phyloP scores from a whole-genome alignment of 1,140 invertebrate genomes.

The Solenopsis invicta region DNA sequence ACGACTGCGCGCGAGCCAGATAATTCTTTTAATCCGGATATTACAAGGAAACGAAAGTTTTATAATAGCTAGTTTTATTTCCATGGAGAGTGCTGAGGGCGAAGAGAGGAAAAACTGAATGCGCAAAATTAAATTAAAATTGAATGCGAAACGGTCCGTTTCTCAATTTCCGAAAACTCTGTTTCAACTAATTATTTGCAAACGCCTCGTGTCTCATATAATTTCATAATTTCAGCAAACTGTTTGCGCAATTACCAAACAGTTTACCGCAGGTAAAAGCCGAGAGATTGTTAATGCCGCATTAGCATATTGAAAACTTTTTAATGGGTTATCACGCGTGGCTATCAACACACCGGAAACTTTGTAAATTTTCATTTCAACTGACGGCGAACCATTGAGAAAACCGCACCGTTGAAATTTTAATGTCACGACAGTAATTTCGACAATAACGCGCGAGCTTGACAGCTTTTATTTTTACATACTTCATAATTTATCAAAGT shows the following conservation, averaged over 20 bases:
- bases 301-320: conserved; percentile 9
- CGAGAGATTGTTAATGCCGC: neutral
- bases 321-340: neutral
- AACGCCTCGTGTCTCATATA: neutral
- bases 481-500: neutral
- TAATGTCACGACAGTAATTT: neutral
- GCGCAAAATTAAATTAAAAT: neutral
- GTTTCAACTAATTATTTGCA: neutral
- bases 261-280: neutral
- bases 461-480: neutral
- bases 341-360: conserved; percentile 10
- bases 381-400: neutral
- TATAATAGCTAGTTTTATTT: neutral
- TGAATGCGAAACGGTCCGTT: neutral
- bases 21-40: neutral
- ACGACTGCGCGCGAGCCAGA: no score
- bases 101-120: neutral
- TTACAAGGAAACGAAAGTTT: conserved; percentile 1
- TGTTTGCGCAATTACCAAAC: neutral
- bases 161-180: neutral
- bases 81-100: neutral
- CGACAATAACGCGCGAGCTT: neutral
- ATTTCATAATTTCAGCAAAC: neutral
- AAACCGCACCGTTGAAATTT: neutral
- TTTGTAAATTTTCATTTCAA: conserved; percentile 15